A percentile compares a stretch with the other conserved stretches of the same genome.
Evolutionary conservation across 23 tunicate genomes (phyloP).

Genomic region (Ascidia mentula): DNA sequence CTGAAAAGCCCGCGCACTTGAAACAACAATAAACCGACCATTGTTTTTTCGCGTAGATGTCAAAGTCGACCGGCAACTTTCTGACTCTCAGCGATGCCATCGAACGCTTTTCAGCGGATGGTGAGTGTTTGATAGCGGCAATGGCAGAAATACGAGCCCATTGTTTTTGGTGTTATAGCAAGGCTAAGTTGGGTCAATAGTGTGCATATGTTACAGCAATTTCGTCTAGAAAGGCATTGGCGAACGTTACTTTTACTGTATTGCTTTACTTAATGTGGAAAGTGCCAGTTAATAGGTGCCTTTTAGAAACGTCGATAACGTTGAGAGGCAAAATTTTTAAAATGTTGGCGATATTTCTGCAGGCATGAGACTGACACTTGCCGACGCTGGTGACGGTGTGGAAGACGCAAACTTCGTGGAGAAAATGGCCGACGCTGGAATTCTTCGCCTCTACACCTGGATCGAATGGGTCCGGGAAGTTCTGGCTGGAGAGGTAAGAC

Average conservation of each 20-base stretch:
- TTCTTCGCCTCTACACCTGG: constrained; percentile 92
- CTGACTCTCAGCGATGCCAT: constrained; percentile 89
- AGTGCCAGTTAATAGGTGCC: too few relatives aligned
- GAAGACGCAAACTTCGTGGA: constrained; percentile 99
- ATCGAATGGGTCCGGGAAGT: constrained; percentile 88
- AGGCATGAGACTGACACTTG: constrained; percentile 96
- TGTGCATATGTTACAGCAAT: too few relatives aligned
- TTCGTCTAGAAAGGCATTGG: too few relatives aligned
- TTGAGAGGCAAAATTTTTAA: too few relatives aligned
- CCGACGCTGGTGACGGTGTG: constrained; percentile 97
- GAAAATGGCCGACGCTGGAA: constrained; percentile 94
- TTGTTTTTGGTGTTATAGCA: too few relatives aligned
- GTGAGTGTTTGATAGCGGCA: too few relatives aligned
- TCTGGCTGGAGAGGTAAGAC: constrained; percentile 56
- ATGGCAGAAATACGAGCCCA: too few relatives aligned
- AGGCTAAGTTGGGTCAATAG: too few relatives aligned
- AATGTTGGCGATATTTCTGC: too few relatives aligned
- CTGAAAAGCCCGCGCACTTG: background rate
- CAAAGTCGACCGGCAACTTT: constrained; percentile 99
- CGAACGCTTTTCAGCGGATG: constrained; percentile 94
- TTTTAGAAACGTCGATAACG: too few relatives aligned
- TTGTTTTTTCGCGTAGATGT: constrained; percentile 60
- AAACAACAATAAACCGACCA: background rate
- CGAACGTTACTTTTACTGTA: too few relatives aligned
- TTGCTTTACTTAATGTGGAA: too few relatives aligned